These are phyloP conservation scores for Anoplophora glabripennis DNA, from an alignment of 1,140 invertebrate species.

Conservation along the genomic window DNA sequence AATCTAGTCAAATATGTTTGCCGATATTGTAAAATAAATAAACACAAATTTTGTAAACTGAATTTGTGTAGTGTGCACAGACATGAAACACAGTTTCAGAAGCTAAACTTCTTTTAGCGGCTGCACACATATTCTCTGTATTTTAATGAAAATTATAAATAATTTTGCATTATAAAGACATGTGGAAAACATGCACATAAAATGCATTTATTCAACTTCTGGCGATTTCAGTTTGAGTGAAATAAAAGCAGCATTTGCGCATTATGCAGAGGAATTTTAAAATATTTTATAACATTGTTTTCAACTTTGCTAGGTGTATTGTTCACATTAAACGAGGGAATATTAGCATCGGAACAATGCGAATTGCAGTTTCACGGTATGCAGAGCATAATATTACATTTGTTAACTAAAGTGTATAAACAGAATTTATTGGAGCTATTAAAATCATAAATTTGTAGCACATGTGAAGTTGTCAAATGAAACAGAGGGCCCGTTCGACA, in stretches of 20 bases:
- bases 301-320: no score
- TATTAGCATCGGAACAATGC: slow-evolving; percentile 26
- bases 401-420: slow-evolving; percentile 46
- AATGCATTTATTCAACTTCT: background rate
- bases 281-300: background rate
- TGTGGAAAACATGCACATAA: background rate
- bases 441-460: slow-evolving; percentile 48
- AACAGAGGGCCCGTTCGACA: slow-evolving; percentile 43
- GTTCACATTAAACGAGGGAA: slow-evolving; percentile 4
- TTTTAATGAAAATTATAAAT: no score
- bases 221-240: background rate
- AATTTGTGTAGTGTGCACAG: no score
- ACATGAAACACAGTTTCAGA: no score
- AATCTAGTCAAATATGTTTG: no score
- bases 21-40: no score
- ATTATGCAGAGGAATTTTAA: background rate
- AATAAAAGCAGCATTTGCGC: background rate
- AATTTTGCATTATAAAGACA: background rate
- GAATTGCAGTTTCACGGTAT: slow-evolving; percentile 24
- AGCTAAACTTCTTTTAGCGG: no score
- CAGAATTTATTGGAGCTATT: slow-evolving; percentile 47
- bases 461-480: slow-evolving; percentile 48
- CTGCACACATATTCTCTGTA: no score
- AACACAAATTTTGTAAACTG: no score
- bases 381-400: slow-evolving; percentile 40